Percentiles rank a stretch among this genome's conserved stretches.
These are phyloP conservation scores for Eidolon helvum DNA, from an alignment of 2,113 vertebrate genomes.

Conservation along the genomic window DNA sequence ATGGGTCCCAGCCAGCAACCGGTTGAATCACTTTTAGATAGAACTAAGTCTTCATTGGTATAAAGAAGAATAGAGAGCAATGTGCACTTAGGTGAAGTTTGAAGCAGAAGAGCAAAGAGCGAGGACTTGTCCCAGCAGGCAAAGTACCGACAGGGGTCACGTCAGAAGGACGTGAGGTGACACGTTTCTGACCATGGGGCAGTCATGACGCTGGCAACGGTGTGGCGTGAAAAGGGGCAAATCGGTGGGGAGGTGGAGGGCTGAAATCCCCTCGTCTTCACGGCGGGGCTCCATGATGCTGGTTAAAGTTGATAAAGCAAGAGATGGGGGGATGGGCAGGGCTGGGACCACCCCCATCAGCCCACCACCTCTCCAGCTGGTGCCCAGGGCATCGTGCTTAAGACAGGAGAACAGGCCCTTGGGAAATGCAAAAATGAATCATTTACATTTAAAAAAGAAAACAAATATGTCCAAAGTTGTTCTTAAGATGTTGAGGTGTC, in stretches of 20 bases:
- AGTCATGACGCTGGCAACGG: rapidly evolving
- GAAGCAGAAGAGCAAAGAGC: not conserved
- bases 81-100: not conserved
- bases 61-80: not conserved
- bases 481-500: not conserved
- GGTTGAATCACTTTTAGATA: not conserved
- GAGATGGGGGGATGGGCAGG: too few species aligned
- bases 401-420: not conserved
- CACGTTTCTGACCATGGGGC: not conserved
- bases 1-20: too few species aligned
- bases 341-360: not conserved
- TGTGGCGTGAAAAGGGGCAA: not conserved
- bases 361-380: not conserved
- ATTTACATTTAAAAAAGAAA: not conserved
- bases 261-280: not conserved
- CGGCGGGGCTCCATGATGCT: not conserved
- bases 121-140: not conserved
- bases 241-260: not conserved
- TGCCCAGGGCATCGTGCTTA: rapidly evolving
- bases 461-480: not conserved
- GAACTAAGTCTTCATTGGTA: not conserved
- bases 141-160: not conserved
- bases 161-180: not conserved
- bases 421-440: not conserved
- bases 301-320: not conserved